Conservation (phyloP, 1,140 invertebrate species). For the Camponotus pennsylvanicus region DNA sequence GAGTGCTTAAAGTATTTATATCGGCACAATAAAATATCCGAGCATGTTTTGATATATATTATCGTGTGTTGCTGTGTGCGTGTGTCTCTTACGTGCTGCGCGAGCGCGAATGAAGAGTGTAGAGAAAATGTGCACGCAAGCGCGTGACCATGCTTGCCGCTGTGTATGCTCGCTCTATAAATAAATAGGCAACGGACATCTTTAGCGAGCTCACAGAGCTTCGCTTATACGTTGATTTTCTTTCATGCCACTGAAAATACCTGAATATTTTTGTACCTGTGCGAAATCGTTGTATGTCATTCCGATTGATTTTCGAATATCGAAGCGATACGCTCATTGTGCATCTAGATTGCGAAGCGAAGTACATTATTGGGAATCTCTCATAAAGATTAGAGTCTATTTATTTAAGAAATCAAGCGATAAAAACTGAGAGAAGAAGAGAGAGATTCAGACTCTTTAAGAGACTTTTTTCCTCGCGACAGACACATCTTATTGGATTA, state of each 20-base stretch:
- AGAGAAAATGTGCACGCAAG: conserved; percentile 64
- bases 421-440: not conserved
- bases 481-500: not conserved
- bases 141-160: conserved; percentile 73
- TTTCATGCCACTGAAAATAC: conserved; percentile 69
- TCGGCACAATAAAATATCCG: conserved; percentile 1
- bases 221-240: conserved; percentile 78
- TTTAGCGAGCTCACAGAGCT: conserved; percentile 73
- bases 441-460: no score
- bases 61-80: not conserved
- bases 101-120: conserved; percentile 46
- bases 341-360: not conserved
- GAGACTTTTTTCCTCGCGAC: not conserved
- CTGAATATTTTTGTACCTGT: conserved; percentile 66
- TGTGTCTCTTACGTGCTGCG: conserved; percentile 4
- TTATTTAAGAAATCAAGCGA: not conserved
- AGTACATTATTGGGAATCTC: not conserved
- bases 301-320: conserved; percentile 26
- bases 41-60: conserved; percentile 10
- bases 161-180: conserved; percentile 80
- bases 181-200: conserved; percentile 81
- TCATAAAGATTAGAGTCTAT: not conserved
- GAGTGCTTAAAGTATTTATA: not conserved
- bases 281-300: conserved; percentile 1
- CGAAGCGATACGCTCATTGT: not conserved